phyloP scores from a whole-genome alignment of 1,140 invertebrate genomes.

The Proctacanthus coquilletti region DNA sequence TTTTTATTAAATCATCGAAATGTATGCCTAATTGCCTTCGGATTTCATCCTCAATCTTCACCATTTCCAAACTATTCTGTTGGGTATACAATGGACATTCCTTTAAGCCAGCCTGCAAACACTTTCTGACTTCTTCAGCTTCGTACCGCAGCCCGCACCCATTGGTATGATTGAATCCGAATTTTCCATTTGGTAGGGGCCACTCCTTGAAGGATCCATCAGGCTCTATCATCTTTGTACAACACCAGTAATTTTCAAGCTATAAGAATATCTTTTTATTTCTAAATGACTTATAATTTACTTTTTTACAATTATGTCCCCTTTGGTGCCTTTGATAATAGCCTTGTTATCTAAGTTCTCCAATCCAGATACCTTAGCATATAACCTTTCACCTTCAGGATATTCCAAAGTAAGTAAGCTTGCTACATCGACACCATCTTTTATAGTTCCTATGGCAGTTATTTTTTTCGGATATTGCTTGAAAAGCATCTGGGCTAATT shows the following conservation, averaged over 20 bases:
- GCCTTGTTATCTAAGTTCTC: slow-evolving; percentile 40
- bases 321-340: slow-evolving; percentile 42
- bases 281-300: not conserved
- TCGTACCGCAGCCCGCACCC: slow-evolving; percentile 50
- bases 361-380: slow-evolving; percentile 34
- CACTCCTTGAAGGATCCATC: slow-evolving; percentile 31
- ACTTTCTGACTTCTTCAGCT: slow-evolving; percentile 46
- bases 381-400: slow-evolving; percentile 39
- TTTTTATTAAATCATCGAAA: slow-evolving; percentile 21
- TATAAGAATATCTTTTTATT: slow-evolving; percentile 6
- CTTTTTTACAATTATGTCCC: slow-evolving; percentile 34
- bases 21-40: slow-evolving; percentile 41
- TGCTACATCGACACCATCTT: slow-evolving; percentile 46
- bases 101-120: slow-evolving; percentile 39
- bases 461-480: slow-evolving; percentile 40
- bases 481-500: slow-evolving; percentile 51
- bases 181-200: slow-evolving; percentile 33
- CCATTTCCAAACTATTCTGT: slow-evolving; percentile 36
- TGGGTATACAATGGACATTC: slow-evolving; percentile 40
- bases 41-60: slow-evolving; percentile 43
- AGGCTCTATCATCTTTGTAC: slow-evolving; percentile 15
- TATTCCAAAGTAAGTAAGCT: slow-evolving; percentile 43
- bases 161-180: slow-evolving; percentile 38
- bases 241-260: slow-evolving; percentile 22
- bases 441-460: slow-evolving; percentile 42